phyloP scores from a whole-genome alignment of 2,113 vertebrate species.

The Circaetus cinerascens region DNA sequence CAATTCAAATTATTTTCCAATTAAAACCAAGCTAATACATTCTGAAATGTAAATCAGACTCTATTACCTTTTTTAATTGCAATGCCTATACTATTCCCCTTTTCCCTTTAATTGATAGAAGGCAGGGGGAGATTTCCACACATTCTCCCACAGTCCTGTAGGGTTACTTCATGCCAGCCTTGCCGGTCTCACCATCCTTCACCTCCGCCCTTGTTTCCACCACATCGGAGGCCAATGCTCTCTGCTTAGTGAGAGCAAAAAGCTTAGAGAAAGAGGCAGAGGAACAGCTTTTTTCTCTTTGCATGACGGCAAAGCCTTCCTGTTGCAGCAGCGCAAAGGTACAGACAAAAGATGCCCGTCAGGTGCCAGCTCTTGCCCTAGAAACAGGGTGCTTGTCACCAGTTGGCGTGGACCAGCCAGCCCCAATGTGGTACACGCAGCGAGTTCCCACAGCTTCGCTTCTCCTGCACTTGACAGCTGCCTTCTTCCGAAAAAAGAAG shows the following conservation, averaged over 20 bases:
- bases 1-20: constrained; percentile 73
- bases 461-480: neutral
- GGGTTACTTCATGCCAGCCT: neutral
- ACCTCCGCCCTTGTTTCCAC: neutral
- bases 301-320: neutral
- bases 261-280: neutral
- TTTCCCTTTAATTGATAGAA: constrained; percentile 54
- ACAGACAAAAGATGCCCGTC: neutral
- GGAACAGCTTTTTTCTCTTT: neutral
- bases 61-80: constrained; percentile 67
- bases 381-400: neutral
- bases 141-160: neutral
- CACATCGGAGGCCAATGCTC: rapidly evolving
- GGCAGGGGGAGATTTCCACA: constrained; percentile 10
- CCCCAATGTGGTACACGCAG: neutral
- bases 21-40: constrained; percentile 69
- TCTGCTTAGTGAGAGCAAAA: neutral
- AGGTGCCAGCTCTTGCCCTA: neutral
- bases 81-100: constrained; percentile 21
- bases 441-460: neutral
- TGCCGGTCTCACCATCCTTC: neutral
- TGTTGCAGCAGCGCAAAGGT: neutral
- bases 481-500: neutral
- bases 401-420: rapidly evolving
- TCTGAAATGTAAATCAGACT: constrained; percentile 71